phyloP scores from a whole-genome alignment of 2,113 vertebrate genomes.

The Thalassoma bifasciatum region DNA sequence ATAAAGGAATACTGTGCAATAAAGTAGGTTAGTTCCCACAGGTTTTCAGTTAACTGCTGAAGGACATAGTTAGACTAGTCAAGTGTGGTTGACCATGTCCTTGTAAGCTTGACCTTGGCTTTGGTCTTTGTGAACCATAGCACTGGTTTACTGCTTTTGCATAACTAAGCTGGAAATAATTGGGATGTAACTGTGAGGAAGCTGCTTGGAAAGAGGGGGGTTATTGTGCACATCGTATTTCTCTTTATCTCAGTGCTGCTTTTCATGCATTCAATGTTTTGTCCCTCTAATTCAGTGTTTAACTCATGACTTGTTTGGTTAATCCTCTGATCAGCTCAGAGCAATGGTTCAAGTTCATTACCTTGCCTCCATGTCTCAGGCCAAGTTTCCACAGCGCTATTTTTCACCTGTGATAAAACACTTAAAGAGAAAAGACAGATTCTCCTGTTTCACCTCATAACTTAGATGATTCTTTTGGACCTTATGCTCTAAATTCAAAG shows the following conservation, averaged over 20 bases:
- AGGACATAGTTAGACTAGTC: background rate
- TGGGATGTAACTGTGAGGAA: background rate
- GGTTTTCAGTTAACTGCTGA: slow-evolving; percentile 3
- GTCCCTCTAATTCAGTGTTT: slow-evolving; percentile 1
- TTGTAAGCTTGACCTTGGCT: no score
- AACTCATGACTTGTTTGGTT: slow-evolving; percentile 36
- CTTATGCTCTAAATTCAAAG: slow-evolving; percentile 12
- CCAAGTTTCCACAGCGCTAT: slow-evolving; percentile 43
- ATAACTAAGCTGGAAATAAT: background rate
- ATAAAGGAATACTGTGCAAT: background rate
- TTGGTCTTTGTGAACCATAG: background rate
- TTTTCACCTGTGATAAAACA: slow-evolving; percentile 19
- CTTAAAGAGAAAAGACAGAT: slow-evolving; percentile 2
- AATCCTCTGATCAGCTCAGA: slow-evolving; percentile 52
- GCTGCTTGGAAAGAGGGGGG: background rate
- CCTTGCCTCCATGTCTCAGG: slow-evolving; percentile 1
- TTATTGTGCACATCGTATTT: background rate
- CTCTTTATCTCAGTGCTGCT: background rate
- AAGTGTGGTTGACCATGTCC: background rate
- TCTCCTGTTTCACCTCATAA: slow-evolving; percentile 9
- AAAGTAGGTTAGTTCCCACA: slow-evolving; percentile 3
- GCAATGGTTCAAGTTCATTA: slow-evolving; percentile 54
- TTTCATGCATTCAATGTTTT: slow-evolving; percentile 3
- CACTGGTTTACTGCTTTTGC: no score
- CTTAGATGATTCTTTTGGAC: background rate